Percentiles rank a stretch among this genome's conserved stretches.
These are phyloP conservation scores for Antechinus stuartii DNA, from an alignment of 2,113 vertebrate genomes.

Conservation along the genomic window DNA sequence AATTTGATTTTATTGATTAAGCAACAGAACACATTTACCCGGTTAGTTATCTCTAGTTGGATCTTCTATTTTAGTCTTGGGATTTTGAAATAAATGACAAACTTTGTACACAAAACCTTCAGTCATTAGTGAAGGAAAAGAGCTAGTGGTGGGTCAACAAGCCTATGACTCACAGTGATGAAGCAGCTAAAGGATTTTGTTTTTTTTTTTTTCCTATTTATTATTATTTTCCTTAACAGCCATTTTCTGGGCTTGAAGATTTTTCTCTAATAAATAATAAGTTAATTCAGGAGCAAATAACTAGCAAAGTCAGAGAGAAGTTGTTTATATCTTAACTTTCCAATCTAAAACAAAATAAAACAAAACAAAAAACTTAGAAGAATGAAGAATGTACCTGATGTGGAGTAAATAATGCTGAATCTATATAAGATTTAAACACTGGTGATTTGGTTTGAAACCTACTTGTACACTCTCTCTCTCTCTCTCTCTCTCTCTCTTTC, in stretches of 20 bases:
- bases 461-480: background rate
- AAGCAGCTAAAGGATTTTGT: background rate
- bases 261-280: background rate
- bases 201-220: background rate
- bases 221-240: conserved; percentile 54
- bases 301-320: background rate
- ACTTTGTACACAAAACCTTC: conserved; percentile 44
- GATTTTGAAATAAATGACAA: conserved; percentile 37
- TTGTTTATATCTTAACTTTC: background rate
- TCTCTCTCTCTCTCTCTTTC: too few species aligned
- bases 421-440: background rate
- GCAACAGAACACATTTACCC: conserved; percentile 69
- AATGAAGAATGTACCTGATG: background rate
- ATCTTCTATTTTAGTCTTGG: conserved; percentile 48
- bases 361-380: background rate
- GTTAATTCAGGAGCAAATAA: background rate
- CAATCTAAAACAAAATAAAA: background rate
- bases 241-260: background rate
- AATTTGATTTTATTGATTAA: conserved; percentile 71
- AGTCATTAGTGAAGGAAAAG: conserved; percentile 43
- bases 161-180: background rate
- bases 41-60: conserved; percentile 54
- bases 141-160: conserved; percentile 1
- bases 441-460: background rate
- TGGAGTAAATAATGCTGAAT: background rate